Percentiles rank a stretch among this genome's conserved stretches.
Conservation (phyloP, 1,140 invertebrate genomes). For the Archegozetes longisetosus region DNA sequence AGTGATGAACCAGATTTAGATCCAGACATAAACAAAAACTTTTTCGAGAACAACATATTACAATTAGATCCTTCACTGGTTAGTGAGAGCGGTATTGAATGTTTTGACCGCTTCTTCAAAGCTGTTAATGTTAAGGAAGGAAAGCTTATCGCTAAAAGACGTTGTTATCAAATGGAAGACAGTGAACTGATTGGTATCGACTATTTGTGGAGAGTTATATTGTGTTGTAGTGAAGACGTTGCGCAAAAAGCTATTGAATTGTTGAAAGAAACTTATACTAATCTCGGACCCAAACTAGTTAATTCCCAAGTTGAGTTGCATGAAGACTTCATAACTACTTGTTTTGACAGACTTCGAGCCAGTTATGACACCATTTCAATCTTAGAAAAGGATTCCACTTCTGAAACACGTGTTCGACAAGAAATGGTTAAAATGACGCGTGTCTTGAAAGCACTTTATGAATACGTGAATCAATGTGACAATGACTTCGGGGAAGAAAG, state of each 20-base stretch:
- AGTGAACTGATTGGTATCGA: conserved; percentile 82
- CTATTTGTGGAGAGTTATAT: conserved; percentile 87
- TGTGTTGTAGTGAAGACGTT: conserved; percentile 75
- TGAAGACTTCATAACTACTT: conserved; percentile 77
- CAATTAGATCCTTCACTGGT: conserved; percentile 75
- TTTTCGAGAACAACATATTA: conserved; percentile 89
- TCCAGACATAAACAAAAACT: conserved; percentile 86
- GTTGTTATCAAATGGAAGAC: conserved; percentile 50
- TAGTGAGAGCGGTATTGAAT: conserved; percentile 89
- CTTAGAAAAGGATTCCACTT: conserved; percentile 37
- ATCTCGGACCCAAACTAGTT: conserved; percentile 67
- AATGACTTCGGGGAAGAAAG: conserved; percentile 74
- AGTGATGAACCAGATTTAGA: conserved; percentile 91
- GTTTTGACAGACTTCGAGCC: conserved; percentile 65
- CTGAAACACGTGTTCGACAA: conserved; percentile 38
- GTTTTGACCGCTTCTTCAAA: conserved; percentile 89
- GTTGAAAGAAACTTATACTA: conserved; percentile 81
- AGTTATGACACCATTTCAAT: conserved; percentile 45
- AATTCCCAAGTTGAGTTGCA: conserved; percentile 59
- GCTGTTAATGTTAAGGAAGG: conserved; percentile 89
- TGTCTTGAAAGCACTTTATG: conserved; percentile 80
- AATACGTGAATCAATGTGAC: conserved; percentile 93
- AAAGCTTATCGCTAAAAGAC: conserved; percentile 69
- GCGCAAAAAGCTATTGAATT: conserved; percentile 76
- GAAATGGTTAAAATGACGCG: conserved; percentile 65